A percentile compares a stretch with the other conserved stretches of the same genome.
These are phyloP conservation scores for Theocolax elegans DNA, from an alignment of 1,140 invertebrate genomes.

Conservation along the genomic window DNA sequence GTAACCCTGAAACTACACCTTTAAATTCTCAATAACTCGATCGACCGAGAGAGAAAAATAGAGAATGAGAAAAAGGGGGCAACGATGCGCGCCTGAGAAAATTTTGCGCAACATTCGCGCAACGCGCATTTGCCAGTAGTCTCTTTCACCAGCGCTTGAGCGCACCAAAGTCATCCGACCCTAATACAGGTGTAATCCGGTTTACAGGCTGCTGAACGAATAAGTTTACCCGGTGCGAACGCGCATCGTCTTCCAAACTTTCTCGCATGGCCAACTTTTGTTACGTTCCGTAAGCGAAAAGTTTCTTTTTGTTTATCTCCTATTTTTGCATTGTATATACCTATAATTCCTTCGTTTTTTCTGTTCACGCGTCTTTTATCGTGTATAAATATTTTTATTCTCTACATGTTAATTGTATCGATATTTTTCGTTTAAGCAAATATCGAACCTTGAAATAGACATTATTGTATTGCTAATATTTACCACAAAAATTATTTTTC, in stretches of 20 bases:
- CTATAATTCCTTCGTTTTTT: no score
- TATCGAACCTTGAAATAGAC: no score
- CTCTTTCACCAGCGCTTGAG: no score
- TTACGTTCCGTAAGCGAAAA: background rate
- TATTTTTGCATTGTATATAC: background rate
- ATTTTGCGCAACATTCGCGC: background rate
- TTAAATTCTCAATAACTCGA: no score
- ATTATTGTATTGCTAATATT: no score
- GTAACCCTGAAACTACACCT: no score
- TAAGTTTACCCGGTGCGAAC: constrained; percentile 8
- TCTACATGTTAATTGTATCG: no score
- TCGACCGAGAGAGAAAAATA: background rate
- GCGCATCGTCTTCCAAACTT: constrained; percentile 13
- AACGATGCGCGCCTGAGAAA: background rate
- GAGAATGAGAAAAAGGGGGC: background rate
- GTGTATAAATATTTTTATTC: no score
- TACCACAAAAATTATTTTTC: no score
- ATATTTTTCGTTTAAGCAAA: no score
- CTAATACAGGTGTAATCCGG: constrained; percentile 27
- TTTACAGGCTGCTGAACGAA: constrained; percentile 26
- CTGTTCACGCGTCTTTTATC: no score
- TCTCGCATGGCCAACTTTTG: background rate
- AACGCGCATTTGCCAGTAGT: constrained; percentile 19
- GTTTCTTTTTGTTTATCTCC: constrained; percentile 7
- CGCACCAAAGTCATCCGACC: constrained; percentile 9